Evolutionary conservation across 2,113 vertebrate species (phyloP).

Genomic region (Mus spicilegus): DNA sequence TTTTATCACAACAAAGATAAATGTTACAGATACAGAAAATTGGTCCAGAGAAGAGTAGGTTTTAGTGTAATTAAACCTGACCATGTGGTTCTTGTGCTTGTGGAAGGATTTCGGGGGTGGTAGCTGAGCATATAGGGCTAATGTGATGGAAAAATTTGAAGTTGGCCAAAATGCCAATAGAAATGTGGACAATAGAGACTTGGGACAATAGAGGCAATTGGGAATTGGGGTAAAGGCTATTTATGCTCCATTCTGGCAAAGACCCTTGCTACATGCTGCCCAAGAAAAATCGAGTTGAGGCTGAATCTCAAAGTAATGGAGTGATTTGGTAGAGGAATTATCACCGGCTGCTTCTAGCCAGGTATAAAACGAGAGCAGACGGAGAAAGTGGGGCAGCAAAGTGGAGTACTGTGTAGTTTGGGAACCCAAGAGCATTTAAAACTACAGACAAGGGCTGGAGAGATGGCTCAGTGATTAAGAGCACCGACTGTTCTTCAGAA

Average conservation of each 20-base stretch:
- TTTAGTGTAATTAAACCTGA: not conserved
- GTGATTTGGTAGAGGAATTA: not conserved
- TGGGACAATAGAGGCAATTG: not conserved
- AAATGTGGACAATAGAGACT: not conserved
- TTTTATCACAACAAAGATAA: not conserved
- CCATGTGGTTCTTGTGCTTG: not conserved
- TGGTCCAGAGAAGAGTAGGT: not conserved
- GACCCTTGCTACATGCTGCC: not conserved
- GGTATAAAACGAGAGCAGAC: not conserved
- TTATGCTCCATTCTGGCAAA: not conserved
- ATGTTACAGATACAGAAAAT: not conserved
- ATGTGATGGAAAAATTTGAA: not conserved
- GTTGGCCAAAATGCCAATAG: not conserved
- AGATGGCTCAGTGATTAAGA: too few species aligned
- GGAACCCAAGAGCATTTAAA: not conserved
- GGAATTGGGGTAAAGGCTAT: not conserved
- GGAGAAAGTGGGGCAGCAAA: not conserved
- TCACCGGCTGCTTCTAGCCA: not conserved
- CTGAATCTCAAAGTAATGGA: not conserved
- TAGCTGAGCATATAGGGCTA: not conserved
- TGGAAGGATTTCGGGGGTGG: not conserved
- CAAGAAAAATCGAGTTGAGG: too few species aligned
- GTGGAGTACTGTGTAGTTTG: not conserved
- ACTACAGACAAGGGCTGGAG: not conserved
- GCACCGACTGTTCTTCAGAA: too few species aligned